phyloP scores from a whole-genome alignment of 2,888 invertebrate species.

The Molanna angustata region DNA sequence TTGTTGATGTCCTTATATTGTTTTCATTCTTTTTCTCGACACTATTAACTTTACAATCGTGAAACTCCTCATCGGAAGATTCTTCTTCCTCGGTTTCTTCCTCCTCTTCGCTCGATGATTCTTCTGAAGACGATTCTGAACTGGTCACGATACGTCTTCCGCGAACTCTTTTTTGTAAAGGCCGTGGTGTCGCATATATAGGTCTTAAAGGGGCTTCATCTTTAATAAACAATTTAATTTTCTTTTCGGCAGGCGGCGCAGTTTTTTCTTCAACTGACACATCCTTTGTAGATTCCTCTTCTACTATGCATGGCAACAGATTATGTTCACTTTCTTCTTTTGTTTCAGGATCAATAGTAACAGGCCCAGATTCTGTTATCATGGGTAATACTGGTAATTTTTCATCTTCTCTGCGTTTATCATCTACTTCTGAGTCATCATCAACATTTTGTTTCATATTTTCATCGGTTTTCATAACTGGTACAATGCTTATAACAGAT shows the following conservation, averaged over 20 bases:
- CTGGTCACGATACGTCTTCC: constrained; percentile 48
- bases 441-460: background rate
- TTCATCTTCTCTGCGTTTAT: no score
- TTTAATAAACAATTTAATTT: constrained; percentile 50
- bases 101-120: constrained; percentile 48
- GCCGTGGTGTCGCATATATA: constrained; percentile 61
- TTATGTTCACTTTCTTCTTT: constrained; percentile 17
- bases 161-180: constrained; percentile 54
- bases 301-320: constrained; percentile 1
- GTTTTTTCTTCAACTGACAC: background rate
- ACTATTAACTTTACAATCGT: constrained; percentile 44
- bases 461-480: background rate
- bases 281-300: constrained; percentile 4
- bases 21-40: constrained; percentile 42
- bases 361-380: constrained; percentile 1
- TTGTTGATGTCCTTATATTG: constrained; percentile 65
- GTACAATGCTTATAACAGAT: background rate
- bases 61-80: constrained; percentile 50
- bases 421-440: no score
- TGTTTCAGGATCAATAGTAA: no score
- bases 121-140: constrained; percentile 35
- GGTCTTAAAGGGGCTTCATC: constrained; percentile 56
- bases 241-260: constrained; percentile 34
- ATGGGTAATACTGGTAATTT: background rate
- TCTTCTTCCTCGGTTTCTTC: no score